Evolutionary conservation across 2,797 vertebrate species (phyloP), one percentile per base, ranked within the genome.

Genomic region (Macroramphosus scolopax): DNA sequence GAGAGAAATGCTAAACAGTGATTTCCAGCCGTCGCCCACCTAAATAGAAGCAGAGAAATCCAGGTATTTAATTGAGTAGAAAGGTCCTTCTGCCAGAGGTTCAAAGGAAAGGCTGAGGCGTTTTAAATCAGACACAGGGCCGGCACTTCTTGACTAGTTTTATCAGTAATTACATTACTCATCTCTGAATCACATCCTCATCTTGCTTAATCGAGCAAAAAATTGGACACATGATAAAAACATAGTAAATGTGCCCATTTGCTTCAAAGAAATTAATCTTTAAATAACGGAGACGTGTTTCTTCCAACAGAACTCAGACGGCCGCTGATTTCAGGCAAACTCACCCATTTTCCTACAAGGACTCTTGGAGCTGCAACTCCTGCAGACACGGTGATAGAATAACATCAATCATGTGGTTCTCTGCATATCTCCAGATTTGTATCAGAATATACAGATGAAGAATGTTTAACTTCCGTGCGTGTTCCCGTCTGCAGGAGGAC

Each of bases 141-240:
- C 52, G 18, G 61, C 62, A 71, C 77, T 68, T 78, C 65, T 69
- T 58, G 57, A 76, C 71, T 51, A 64, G 63, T 78, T 85, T 84
- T 87, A 83, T 83, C 83, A 81, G 84, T 83, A 84, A 87, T 87
- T 87, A 78, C 75, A 60, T 68, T 76, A 78, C 69, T 79, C 67
- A 66, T 82, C 73, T 78, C 64, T 40, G 64, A 81, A 86, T 88
- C 81, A 80, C 75, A 66, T 62, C 55, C 68, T 65, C 79, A 85
- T 82, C 81, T 61, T 38, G 75, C 76, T 80, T 78, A 78, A 83
- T 80, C 76, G 51, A 73, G 69, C 56, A 62, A 64, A 84, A 86
- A 75, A n/a, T 73, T 78, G 72, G 67, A 76, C 68, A 58, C 68
- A 70, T 54, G 51, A 61, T 62, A 70, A 67, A 5, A 71, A 81